Base-by-base conservation (phyloP, 1,140 invertebrate genomes). In the Lanistes nyassanus region DNA sequence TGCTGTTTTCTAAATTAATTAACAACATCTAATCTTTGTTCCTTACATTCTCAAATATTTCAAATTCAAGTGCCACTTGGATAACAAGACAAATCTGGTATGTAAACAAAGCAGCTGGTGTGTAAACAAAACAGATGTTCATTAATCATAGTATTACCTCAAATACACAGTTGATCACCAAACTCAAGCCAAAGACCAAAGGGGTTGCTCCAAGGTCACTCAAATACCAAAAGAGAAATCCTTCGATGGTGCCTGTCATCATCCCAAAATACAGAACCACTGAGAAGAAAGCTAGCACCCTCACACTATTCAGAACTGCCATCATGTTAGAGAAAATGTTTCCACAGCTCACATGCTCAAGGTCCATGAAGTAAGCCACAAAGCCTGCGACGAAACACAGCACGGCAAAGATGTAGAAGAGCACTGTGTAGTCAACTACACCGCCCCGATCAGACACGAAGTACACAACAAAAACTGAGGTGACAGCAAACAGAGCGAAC, bases 391-490 rank as follows among this genome's bases (percentile, higher is more conserved):
- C 3, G 3, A 81, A n/a, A 39, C 76, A 81, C 34, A 87, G 68
- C 7, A 56, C 76, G 11, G 78, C 42, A 72, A 84, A 85, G 13
- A 87, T 75, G 76, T 83, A 85, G 74, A 88, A 86, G 3, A 81
- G 79, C 7, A 82, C 55, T 6, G 71, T 70, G 58, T 80, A 87
- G 71, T 83, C 78, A 23, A 83, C 76, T 0, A 51, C 71, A 29
- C 76, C 65, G 6, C 75, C 62, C 23, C 66, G 47, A 51, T 74
- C 74, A n/a, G 68, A 70, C 23, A 81, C 39, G 29, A 76, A 26
- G 51, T 86, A 82, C 82, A 87, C 87, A 16, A 85, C 73, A 34
- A 85, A 80, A 5, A 84, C 83, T 3, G 84, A 84, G 2, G 81
- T 62, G 34, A 88, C 55, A 26, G 86, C 84, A 77, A 69, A 77